A percentile compares a stretch with the other conserved stretches of the same genome.
phyloP scores from a whole-genome alignment of 1,140 invertebrate species.

The Augochlora pura region DNA sequence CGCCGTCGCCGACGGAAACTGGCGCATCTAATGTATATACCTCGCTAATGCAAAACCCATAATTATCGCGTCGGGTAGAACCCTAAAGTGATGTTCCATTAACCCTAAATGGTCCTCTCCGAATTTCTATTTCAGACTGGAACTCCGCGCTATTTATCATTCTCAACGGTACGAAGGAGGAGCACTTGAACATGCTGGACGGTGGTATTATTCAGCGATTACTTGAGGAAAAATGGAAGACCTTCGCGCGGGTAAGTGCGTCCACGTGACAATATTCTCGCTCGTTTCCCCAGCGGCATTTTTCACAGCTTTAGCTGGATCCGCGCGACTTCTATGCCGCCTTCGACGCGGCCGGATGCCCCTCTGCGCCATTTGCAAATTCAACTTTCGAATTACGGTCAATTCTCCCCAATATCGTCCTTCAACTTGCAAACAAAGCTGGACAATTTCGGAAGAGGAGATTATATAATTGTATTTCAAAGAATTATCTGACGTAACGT shows the following conservation, averaged over 20 bases:
- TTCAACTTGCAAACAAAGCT: too few relatives aligned
- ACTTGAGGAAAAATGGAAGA: conserved; percentile 99
- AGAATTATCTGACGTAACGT: too few relatives aligned
- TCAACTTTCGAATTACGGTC: too few relatives aligned
- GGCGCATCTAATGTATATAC: background rate
- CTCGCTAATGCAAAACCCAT: conserved; percentile 58
- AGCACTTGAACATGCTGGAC: conserved; percentile 99
- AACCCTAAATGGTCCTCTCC: conserved; percentile 61
- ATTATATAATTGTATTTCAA: too few relatives aligned
- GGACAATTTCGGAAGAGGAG: too few relatives aligned
- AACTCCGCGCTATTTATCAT: conserved; percentile 99
- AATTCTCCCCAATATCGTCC: too few relatives aligned
- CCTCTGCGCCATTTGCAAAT: too few relatives aligned
- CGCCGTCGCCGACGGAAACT: too few relatives aligned
- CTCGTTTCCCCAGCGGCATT: conserved; percentile 25
- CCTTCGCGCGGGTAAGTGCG: conserved; percentile 92
- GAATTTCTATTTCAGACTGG: conserved; percentile 89
- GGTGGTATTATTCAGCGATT: conserved; percentile 98
- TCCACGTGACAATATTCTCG: conserved; percentile 57
- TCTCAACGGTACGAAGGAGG: conserved; percentile 97
- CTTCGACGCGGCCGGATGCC: too few relatives aligned
- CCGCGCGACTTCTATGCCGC: too few relatives aligned
- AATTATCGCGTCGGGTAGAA: conserved; percentile 53
- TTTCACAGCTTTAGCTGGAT: conserved; percentile 18
- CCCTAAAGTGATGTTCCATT: conserved; percentile 65